Conservation (phyloP, 2,888 invertebrate genomes). For the Eledona agricola region DNA sequence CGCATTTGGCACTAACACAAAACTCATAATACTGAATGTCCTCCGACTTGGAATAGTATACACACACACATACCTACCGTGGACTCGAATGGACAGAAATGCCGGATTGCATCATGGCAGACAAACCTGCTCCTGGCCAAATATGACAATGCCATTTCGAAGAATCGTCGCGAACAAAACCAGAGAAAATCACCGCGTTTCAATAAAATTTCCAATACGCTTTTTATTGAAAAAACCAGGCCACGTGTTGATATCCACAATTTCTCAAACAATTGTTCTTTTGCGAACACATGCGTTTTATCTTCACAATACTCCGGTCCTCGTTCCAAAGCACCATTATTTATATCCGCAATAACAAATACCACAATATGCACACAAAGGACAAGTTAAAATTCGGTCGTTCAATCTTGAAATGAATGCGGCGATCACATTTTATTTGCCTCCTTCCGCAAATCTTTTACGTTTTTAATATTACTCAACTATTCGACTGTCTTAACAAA, state of each 20-base stretch:
- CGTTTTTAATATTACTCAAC: too few species aligned
- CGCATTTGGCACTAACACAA: constrained; percentile 24
- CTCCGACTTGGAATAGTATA: constrained; percentile 23
- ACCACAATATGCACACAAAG: too few species aligned
- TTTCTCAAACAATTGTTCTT: constrained; percentile 16
- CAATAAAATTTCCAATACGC: too few species aligned
- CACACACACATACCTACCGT: constrained; percentile 17
- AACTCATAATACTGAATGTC: constrained; percentile 22
- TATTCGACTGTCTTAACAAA: too few species aligned
- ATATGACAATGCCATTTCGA: constrained; percentile 9
- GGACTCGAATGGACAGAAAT: constrained; percentile 21
- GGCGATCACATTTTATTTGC: too few species aligned
- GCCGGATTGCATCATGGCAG: constrained; percentile 19
- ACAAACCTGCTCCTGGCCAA: constrained; percentile 15
- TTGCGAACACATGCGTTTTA: constrained; percentile 2
- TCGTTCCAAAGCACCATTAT: too few species aligned
- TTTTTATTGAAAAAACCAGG: too few species aligned
- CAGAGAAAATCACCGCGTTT: background rate
- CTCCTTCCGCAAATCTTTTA: too few species aligned
- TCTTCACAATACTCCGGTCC: constrained; percentile 6
- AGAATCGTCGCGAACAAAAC: constrained; percentile 5
- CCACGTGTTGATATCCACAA: too few species aligned
- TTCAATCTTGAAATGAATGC: too few species aligned
- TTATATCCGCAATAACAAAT: too few species aligned
- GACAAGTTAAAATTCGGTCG: too few species aligned